phyloP scores from a whole-genome alignment of 92 coral and sea anemone species.

The Metridium senile region DNA sequence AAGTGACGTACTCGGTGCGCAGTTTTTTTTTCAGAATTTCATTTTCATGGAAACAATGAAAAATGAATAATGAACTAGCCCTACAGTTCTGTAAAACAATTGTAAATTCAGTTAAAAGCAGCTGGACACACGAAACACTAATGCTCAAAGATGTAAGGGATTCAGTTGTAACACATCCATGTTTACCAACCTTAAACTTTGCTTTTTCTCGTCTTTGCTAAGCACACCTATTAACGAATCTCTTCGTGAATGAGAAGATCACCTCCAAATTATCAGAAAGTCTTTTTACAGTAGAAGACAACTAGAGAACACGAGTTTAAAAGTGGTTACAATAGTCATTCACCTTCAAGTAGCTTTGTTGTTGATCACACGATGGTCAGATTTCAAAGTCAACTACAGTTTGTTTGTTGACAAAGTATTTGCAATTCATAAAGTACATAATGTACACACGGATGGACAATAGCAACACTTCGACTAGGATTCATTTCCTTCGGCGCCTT shows the following conservation, averaged over 20 bases:
- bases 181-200: background rate
- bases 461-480: background rate
- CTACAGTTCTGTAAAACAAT: too few species aligned
- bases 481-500: background rate
- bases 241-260: background rate
- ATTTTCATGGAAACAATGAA: too few species aligned
- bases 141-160: too few species aligned
- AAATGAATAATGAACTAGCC: too few species aligned
- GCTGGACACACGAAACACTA: too few species aligned
- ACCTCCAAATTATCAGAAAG: background rate
- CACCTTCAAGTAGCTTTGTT: background rate
- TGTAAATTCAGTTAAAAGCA: too few species aligned
- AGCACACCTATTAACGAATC: background rate
- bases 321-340: background rate
- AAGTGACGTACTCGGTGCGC: too few species aligned
- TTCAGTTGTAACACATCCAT: background rate
- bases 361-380: background rate
- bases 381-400: conserved; percentile 21
- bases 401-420: conserved; percentile 19
- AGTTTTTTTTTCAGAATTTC: too few species aligned
- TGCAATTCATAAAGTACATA: conserved; percentile 7
- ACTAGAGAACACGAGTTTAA: background rate
- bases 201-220: background rate
- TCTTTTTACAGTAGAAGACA: background rate
- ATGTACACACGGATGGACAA: conserved; percentile 1